Conservation (phyloP, 2,113 vertebrate genomes). For the Psilopsiagon aymara region DNA sequence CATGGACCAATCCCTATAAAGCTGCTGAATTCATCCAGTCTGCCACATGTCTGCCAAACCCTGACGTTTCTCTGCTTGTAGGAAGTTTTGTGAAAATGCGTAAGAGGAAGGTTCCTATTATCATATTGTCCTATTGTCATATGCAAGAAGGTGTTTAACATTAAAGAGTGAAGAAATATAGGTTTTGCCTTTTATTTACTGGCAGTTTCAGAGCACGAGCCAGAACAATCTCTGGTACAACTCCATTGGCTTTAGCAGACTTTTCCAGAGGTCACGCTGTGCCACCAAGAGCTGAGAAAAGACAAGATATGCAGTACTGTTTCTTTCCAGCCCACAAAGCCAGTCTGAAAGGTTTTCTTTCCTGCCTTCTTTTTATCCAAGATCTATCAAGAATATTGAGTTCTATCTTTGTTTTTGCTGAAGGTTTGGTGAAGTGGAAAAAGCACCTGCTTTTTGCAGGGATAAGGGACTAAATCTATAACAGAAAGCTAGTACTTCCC, state of each 20-base stretch:
- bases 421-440: constrained; percentile 8
- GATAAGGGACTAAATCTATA: neutral
- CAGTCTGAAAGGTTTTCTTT: constrained; percentile 15
- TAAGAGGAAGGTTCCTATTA: neutral
- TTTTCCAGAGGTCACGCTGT: neutral
- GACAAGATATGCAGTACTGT: neutral
- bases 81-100: neutral
- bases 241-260: neutral
- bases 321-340: constrained; percentile 39
- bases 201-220: neutral
- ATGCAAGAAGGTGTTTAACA: neutral
- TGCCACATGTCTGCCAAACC: neutral
- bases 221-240: neutral
- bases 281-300: neutral
- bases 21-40: neutral
- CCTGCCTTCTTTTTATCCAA: constrained; percentile 3
- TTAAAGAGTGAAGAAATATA: neutral
- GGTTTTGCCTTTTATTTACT: neutral
- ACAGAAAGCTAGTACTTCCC: neutral
- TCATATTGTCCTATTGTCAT: neutral
- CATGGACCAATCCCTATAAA: neutral
- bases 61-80: fast-evolving
- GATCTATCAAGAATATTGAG: constrained; percentile 39
- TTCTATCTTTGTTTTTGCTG: constrained; percentile 16
- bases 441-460: neutral